Conservation (phyloP, 1,140 invertebrate genomes). For the Helicoverpa armigera region DNA sequence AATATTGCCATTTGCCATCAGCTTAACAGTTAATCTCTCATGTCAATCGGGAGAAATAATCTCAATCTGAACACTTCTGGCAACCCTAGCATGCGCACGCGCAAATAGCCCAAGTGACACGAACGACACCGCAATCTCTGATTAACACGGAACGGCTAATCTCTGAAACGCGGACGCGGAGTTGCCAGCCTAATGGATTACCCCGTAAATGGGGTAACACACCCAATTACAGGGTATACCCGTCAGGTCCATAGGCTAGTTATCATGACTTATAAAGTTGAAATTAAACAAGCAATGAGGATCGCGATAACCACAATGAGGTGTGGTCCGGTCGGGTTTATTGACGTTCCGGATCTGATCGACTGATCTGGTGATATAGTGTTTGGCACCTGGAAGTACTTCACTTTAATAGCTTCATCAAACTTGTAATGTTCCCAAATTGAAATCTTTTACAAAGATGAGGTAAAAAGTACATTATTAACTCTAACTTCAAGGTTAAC, state of each 20-base stretch:
- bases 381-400: background rate
- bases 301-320: conserved; percentile 36
- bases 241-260: conserved; percentile 51
- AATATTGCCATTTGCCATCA: background rate
- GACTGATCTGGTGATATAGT: background rate
- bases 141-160: conserved; percentile 63
- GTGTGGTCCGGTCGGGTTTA: conserved; percentile 19
- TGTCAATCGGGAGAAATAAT: background rate
- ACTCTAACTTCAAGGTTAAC: too few relatives aligned
- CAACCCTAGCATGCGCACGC: conserved; percentile 50
- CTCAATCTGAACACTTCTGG: background rate
- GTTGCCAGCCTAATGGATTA: conserved; percentile 67
- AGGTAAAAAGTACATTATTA: too few relatives aligned
- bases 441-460: too few relatives aligned
- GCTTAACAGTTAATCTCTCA: background rate
- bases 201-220: conserved; percentile 61
- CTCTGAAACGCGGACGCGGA: conserved; percentile 59
- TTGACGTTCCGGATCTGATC: conserved; percentile 13
- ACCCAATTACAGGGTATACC: conserved; percentile 58
- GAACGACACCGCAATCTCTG: conserved; percentile 58
- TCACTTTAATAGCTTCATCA: background rate
- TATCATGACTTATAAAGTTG: conserved; percentile 50
- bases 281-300: conserved; percentile 33
- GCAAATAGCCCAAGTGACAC: conserved; percentile 62
- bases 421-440: background rate